Percentiles rank a stretch among this genome's conserved stretches.
These are phyloP conservation scores for Lochmaea crataegi DNA, from an alignment of 2,888 invertebrate genomes.

Conservation along the genomic window DNA sequence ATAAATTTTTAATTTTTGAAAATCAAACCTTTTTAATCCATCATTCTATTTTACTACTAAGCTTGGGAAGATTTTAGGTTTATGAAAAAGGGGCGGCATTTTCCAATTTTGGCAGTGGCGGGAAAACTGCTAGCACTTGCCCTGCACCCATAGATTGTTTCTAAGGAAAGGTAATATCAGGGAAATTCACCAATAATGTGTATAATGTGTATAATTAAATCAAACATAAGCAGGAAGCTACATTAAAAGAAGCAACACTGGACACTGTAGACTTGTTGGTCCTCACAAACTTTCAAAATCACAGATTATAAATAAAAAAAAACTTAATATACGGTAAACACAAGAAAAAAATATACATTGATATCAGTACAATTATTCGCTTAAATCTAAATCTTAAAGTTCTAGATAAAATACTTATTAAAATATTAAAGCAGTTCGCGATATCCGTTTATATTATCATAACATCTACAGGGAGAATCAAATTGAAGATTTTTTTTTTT, in stretches of 20 bases:
- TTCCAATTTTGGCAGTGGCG: too few relatives aligned
- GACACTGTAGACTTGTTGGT: constrained; percentile 37
- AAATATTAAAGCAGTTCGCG: constrained; percentile 40
- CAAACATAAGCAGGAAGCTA: constrained; percentile 39
- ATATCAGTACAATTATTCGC: constrained; percentile 42
- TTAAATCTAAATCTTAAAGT: constrained; percentile 16
- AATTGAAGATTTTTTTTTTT: constrained; percentile 1
- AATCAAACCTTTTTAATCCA: too few relatives aligned
- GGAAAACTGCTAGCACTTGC: too few relatives aligned
- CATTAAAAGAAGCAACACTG: constrained; percentile 40
- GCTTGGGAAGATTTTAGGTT: too few relatives aligned
- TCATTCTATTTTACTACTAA: too few relatives aligned
- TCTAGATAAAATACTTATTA: constrained; percentile 30
- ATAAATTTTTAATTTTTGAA: too few relatives aligned
- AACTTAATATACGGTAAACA: constrained; percentile 37
- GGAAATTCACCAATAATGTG: not conserved
- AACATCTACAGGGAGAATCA: constrained; percentile 14
- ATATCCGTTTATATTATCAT: constrained; percentile 21
- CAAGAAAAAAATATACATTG: constrained; percentile 35
- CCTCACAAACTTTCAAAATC: constrained; percentile 45
- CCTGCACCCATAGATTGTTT: too few relatives aligned
- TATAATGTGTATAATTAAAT: constrained; percentile 30
- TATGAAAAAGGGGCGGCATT: too few relatives aligned
- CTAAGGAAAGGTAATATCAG: too few relatives aligned
- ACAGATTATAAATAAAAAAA: constrained; percentile 47